A percentile compares a stretch with the other conserved stretches of the same genome.
Conservation (phyloP, 2,797 vertebrate species). For the Nasua narica region DNA sequence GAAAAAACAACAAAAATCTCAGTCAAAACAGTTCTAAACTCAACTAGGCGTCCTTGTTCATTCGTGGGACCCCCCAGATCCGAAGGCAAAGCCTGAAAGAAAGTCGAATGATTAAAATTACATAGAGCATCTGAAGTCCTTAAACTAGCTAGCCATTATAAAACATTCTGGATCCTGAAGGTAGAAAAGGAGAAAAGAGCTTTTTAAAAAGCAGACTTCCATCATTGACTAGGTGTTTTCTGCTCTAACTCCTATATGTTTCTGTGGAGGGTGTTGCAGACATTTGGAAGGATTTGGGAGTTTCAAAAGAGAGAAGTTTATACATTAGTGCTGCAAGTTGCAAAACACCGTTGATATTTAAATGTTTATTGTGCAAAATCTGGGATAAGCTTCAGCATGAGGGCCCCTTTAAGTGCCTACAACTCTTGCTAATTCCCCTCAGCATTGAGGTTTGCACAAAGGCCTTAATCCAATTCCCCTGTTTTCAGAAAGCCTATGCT, state of each 20-base stretch:
- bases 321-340: slow-evolving; percentile 99
- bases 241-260: slow-evolving; percentile 83
- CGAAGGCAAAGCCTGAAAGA: slow-evolving; percentile 72
- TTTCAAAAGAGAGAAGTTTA: slow-evolving; percentile 99
- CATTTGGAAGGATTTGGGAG: slow-evolving; percentile 92
- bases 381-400: slow-evolving; percentile 99
- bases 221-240: slow-evolving; percentile 80
- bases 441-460: slow-evolving; percentile 98
- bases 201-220: slow-evolving; percentile 72
- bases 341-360: slow-evolving; percentile 99
- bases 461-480: slow-evolving; percentile 99
- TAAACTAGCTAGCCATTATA: slow-evolving; percentile 68
- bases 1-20: slow-evolving; percentile 8
- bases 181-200: slow-evolving; percentile 73
- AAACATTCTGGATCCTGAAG: slow-evolving; percentile 75
- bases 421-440: slow-evolving; percentile 99
- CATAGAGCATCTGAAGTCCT: slow-evolving; percentile 73
- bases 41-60: neutral
- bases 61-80: slow-evolving; percentile 40
- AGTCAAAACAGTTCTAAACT: slow-evolving; percentile 47
- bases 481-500: slow-evolving; percentile 95
- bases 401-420: slow-evolving; percentile 99
- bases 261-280: slow-evolving; percentile 87
- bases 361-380: slow-evolving; percentile 99
- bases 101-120: slow-evolving; percentile 78